Conservation (phyloP, 2,888 invertebrate species). For the Dicycla oo region DNA sequence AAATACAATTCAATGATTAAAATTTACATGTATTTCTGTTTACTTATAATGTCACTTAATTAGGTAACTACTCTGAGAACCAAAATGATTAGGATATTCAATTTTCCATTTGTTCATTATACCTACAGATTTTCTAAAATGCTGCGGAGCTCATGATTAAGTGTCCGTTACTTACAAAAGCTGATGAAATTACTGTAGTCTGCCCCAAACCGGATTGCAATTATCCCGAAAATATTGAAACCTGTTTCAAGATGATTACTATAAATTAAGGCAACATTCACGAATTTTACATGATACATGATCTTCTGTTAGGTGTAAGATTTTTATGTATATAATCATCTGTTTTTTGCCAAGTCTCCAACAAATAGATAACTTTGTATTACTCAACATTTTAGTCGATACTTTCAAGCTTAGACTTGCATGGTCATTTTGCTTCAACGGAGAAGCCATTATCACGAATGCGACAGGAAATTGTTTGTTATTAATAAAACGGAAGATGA, state of each 20-base stretch:
- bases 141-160: slow-evolving; percentile 14
- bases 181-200: slow-evolving; percentile 6
- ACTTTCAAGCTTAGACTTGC: neutral
- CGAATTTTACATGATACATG: neutral
- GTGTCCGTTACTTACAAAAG: neutral
- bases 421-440: neutral
- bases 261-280: neutral
- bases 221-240: slow-evolving; percentile 18
- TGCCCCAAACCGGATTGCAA: slow-evolving; percentile 13
- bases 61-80: slow-evolving; percentile 62
- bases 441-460: neutral
- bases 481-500: neutral
- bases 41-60: slow-evolving; percentile 54
- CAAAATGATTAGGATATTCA: slow-evolving; percentile 26
- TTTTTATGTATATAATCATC: neutral
- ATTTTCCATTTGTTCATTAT: slow-evolving; percentile 29
- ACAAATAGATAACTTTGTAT: neutral
- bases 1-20: slow-evolving; percentile 58
- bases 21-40: slow-evolving; percentile 55
- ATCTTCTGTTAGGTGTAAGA: neutral
- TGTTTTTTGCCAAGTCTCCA: neutral
- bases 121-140: slow-evolving; percentile 18
- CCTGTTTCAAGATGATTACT: neutral
- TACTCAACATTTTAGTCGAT: neutral
- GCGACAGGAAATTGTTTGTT: neutral